Percentiles rank a stretch among this genome's conserved stretches.
Conservation (phyloP, 2,113 vertebrate genomes). For the Anolis sagrei region DNA sequence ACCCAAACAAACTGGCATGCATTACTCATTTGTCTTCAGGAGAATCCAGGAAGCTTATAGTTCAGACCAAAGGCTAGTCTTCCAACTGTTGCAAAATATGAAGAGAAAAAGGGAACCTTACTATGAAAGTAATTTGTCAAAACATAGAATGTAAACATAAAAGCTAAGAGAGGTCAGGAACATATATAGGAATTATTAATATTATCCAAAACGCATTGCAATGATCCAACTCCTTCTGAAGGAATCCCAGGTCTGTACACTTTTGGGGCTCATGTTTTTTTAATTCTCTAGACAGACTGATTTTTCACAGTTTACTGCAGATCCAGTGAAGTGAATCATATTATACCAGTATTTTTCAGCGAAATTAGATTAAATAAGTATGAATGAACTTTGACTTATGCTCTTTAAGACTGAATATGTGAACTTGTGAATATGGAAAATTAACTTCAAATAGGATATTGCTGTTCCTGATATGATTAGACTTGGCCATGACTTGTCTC, state of each 20-base stretch:
- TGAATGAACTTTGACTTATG: background rate
- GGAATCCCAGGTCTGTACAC: background rate
- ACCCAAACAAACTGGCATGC: background rate
- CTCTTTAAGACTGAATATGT: background rate
- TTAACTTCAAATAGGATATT: background rate
- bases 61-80: background rate
- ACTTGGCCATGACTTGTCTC: background rate
- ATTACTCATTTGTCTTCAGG: background rate
- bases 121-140: background rate
- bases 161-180: background rate
- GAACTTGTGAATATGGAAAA: background rate
- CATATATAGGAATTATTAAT: background rate
- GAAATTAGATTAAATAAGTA: conserved; percentile 13
- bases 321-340: background rate
- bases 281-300: background rate
- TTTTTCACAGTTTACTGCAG: conserved; percentile 1
- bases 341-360: background rate
- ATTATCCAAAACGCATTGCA: background rate
- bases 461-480: background rate
- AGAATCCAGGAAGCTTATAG: background rate
- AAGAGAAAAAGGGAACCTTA: background rate
- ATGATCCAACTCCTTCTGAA: background rate
- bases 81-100: background rate
- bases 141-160: background rate
- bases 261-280: background rate